These are phyloP conservation scores for Ips typographus DNA, from an alignment of 1,140 invertebrate genomes.

Conservation along the genomic window DNA sequence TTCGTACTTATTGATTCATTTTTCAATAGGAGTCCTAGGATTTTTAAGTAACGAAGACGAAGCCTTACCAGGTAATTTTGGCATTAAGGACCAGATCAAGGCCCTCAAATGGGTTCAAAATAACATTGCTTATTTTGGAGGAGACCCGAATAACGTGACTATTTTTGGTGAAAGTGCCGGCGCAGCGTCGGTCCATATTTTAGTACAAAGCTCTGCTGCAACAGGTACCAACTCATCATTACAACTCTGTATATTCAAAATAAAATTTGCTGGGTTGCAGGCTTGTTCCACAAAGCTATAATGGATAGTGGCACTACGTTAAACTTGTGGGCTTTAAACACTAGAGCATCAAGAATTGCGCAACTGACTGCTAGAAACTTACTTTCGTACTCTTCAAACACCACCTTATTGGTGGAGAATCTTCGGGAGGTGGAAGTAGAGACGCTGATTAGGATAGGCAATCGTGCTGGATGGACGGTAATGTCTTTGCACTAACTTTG, in stretches of 20 bases:
- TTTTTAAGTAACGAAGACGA: slow-evolving; percentile 12
- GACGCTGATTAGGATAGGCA: not conserved
- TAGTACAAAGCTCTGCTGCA: not conserved
- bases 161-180: slow-evolving; percentile 17
- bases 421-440: slow-evolving; percentile 1
- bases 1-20: too few relatives aligned
- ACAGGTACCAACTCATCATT: not conserved
- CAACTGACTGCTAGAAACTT: not conserved
- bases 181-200: slow-evolving; percentile 5
- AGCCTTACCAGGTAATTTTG: slow-evolving; percentile 12
- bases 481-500: not conserved
- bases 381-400: not conserved
- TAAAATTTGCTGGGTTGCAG: not conserved
- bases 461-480: not conserved
- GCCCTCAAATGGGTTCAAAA: slow-evolving; percentile 9
- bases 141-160: slow-evolving; percentile 6
- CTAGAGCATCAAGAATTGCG: slow-evolving; percentile 5
- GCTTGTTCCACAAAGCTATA: slow-evolving; percentile 9
- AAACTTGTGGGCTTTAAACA: slow-evolving; percentile 11
- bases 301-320: slow-evolving; percentile 16
- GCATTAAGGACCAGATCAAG: slow-evolving; percentile 3
- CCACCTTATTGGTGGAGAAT: not conserved
- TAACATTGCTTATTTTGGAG: slow-evolving; percentile 6
- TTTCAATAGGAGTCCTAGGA: not conserved
- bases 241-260: not conserved